phyloP scores from a whole-genome alignment of 2,888 invertebrate genomes.

The Euzophera pinguis region DNA sequence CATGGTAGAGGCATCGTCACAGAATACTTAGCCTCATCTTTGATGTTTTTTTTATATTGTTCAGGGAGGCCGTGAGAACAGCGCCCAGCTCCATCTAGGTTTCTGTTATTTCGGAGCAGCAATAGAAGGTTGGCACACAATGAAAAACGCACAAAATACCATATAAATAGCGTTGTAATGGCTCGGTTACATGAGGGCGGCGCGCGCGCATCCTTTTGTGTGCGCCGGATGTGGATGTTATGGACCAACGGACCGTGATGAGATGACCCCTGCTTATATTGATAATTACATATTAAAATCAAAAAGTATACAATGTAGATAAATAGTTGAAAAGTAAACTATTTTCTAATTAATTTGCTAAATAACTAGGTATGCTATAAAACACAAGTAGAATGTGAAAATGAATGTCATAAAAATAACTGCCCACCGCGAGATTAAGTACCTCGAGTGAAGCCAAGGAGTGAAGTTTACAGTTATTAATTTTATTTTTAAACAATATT shows the following conservation, averaged over 20 bases:
- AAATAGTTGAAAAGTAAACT: too few species aligned
- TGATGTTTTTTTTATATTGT: too few species aligned
- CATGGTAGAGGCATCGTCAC: too few species aligned
- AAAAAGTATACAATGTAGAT: too few species aligned
- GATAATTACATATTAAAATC: constrained; percentile 20
- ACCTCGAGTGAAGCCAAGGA: too few species aligned
- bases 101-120: constrained; percentile 37
- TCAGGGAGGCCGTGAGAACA: constrained; percentile 6
- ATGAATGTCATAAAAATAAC: too few species aligned
- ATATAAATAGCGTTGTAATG: constrained; percentile 63
- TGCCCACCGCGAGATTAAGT: too few species aligned
- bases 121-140: constrained; percentile 44
- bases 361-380: too few species aligned
- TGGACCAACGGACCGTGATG: constrained; percentile 14
- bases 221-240: constrained; percentile 42
- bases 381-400: too few species aligned
- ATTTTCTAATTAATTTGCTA: too few species aligned
- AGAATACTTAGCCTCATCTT: not conserved
- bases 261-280: constrained; percentile 28
- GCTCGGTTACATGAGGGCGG: constrained; percentile 47
- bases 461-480: too few species aligned
- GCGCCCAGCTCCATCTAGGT: constrained; percentile 23
- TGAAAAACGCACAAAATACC: constrained; percentile 60
- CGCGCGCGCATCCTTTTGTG: constrained; percentile 44
- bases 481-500: too few species aligned